A percentile compares a stretch with the other conserved stretches of the same genome.
phyloP scores from a whole-genome alignment of 1,140 invertebrate genomes.

The Homarus americanus region DNA sequence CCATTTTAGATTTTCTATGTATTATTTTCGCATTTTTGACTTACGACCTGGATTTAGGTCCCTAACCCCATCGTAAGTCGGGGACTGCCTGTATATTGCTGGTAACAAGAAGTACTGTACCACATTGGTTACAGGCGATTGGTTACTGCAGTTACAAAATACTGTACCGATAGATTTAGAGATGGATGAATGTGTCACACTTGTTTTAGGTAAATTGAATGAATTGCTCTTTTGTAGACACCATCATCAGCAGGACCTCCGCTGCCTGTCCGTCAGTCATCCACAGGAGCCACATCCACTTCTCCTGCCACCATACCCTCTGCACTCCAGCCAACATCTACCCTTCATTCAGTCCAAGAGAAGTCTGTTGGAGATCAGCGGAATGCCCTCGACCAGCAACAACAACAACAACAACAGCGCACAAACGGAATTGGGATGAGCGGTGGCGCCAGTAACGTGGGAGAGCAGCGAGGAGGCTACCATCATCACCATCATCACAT shows the following conservation, averaged over 20 bases:
- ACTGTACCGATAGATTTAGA: too few species aligned
- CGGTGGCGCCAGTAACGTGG: constrained; percentile 1
- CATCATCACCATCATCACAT: constrained; percentile 43
- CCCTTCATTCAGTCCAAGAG: constrained; percentile 33
- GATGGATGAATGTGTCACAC: too few species aligned
- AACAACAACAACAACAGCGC: constrained; percentile 11
- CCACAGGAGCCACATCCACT: constrained; percentile 35
- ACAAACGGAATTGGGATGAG: background rate
- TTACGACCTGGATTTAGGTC: too few species aligned
- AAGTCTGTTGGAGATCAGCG: constrained; percentile 29
- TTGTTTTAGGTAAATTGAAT: background rate
- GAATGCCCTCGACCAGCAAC: constrained; percentile 21
- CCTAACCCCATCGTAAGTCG: too few species aligned
- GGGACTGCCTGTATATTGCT: too few species aligned
- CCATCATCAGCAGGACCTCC: constrained; percentile 52
- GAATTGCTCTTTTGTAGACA: background rate
- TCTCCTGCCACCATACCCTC: constrained; percentile 30
- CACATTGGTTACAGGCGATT: too few species aligned
- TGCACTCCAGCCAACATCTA: constrained; percentile 16
- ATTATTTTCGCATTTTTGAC: too few species aligned
- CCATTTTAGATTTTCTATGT: too few species aligned
- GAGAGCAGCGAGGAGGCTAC: constrained; percentile 19
- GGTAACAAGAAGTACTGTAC: too few species aligned
- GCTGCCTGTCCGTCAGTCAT: constrained; percentile 60
- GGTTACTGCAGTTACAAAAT: too few species aligned